Evolutionary conservation across 2,888 invertebrate genomes (phyloP).

Genomic region (Tenthredo distinguenda): DNA sequence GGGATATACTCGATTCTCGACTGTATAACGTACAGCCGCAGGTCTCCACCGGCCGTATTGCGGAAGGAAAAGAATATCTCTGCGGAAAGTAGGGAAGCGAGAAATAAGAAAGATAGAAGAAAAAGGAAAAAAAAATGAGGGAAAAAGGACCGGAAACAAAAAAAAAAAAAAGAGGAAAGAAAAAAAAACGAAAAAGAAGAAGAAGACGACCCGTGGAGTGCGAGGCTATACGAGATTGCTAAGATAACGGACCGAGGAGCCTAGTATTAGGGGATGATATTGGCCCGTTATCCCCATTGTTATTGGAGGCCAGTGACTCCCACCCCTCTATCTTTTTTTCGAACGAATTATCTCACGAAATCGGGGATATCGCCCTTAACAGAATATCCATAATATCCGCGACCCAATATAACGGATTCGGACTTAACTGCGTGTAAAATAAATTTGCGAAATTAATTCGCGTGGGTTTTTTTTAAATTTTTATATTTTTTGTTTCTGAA

Average conservation of each 20-base stretch:
- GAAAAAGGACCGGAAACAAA: not conserved
- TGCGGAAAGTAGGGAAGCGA: not conserved
- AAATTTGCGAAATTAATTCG: too few relatives aligned
- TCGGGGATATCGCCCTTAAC: not conserved
- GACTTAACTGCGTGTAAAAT: not conserved
- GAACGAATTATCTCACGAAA: conserved; percentile 19
- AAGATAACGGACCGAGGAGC: conserved; percentile 28
- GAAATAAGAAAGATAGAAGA: not conserved
- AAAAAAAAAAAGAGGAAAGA: not conserved
- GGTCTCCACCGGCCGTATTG: not conserved
- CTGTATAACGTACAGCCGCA: not conserved
- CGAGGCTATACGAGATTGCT: conserved; percentile 31
- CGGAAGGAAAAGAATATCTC: not conserved
- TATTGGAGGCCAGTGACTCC: conserved; percentile 28
- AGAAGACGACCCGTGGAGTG: not conserved
- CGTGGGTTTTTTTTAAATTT: too few relatives aligned
- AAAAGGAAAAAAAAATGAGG: not conserved
- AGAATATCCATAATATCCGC: not conserved
- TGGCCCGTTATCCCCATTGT: conserved; percentile 49
- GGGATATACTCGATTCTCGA: not conserved
- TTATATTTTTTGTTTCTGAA: too few relatives aligned
- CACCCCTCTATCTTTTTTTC: not conserved
- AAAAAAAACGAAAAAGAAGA: not conserved
- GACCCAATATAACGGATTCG: not conserved
- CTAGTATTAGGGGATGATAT: conserved; percentile 49